Evolutionary conservation across 2,113 vertebrate species (phyloP), one percentile per base, ranked within the genome.

Genomic region (Calyptomena viridis): DNA sequence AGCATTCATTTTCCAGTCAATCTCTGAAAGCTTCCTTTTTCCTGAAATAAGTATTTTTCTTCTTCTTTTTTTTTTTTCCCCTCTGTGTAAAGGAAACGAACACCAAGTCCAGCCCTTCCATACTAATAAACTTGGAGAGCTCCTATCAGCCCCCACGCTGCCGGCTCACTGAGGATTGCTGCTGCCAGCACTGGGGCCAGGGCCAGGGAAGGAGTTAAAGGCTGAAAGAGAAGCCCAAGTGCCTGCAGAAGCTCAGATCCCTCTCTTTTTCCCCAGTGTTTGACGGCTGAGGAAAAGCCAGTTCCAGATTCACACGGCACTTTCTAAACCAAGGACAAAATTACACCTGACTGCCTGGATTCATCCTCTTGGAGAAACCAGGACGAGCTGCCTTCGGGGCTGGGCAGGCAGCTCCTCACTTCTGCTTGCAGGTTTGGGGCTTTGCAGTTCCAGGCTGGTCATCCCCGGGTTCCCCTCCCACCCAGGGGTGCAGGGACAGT

Each of bases 161-260:
- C 56, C 1, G 3, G 19, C 60, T 90, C 11, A 2, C 75, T 9
- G 9, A 60, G 35, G 15, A 73, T 93, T 69, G 44, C 83, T 75
- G 62, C 59, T 84, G 55, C 72, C 47, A 64, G 63, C 63, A 1
- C n/a, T 13, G 74, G 31, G 50, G 73, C 46, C 62, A 39, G 60
- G 42, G 33, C 72, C 71, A 82, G 63, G 82, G 67, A 90, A 92
- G 77, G 90, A 92, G 95, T 93, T 95, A 92, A 89, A 84, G 40
- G 13, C 40, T 64, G 40, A 58, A 69, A 64, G 14, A 92, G 67
- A 82, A 90, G 76, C 55, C 55, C 64, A 89, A 80, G 82, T 64
- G 68, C 82, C 39, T 71, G 67, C 76, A 42, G 87, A 46, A 53
- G 35, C 79, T 93, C n/a, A 5, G 7, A 58, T 82, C 49, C n/a